phyloP scores from a whole-genome alignment of 2,113 vertebrate genomes.

The Felis chaus region DNA sequence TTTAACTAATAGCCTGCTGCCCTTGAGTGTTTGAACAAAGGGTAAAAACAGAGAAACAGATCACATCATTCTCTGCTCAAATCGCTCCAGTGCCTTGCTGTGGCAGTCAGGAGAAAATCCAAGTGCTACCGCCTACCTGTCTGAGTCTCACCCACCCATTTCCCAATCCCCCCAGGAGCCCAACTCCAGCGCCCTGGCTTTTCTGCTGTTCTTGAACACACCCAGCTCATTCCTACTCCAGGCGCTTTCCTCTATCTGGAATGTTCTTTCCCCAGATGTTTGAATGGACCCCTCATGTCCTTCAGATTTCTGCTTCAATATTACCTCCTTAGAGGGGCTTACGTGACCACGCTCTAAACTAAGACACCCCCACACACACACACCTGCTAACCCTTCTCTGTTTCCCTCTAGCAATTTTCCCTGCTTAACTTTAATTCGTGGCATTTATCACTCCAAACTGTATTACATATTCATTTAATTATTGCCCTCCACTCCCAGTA shows the following conservation, averaged over 20 bases:
- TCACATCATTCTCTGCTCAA: background rate
- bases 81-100: background rate
- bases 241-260: background rate
- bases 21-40: background rate
- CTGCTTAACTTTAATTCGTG: background rate
- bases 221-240: background rate
- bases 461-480: background rate
- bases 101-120: background rate
- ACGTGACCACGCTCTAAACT: background rate
- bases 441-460: background rate
- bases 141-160: background rate
- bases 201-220: background rate
- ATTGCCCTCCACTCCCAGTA: background rate
- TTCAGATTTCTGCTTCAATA: too few relatives aligned
- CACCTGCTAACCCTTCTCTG: background rate
- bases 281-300: background rate
- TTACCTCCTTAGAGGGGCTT: background rate
- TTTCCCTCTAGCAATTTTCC: background rate
- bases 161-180: background rate
- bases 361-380: background rate
- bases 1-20: background rate
- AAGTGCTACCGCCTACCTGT: background rate
- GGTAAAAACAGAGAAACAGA: background rate
- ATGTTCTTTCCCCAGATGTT: background rate
- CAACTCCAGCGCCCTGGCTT: rapidly evolving